These are phyloP conservation scores for Chelonus formosanus DNA, from an alignment of 2,888 invertebrate genomes.

Conservation along the genomic window DNA sequence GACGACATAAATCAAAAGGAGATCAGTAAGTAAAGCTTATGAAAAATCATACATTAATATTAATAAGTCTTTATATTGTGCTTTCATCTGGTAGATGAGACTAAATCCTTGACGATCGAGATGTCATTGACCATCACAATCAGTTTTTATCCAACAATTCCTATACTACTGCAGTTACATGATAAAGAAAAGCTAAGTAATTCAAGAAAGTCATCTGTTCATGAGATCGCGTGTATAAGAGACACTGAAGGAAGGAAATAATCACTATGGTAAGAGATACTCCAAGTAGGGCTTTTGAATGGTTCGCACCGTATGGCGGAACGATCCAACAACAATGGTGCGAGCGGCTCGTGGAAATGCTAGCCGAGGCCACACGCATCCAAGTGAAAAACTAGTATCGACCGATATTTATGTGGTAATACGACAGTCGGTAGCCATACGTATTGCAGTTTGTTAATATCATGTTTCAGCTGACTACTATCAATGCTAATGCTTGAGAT, in stretches of 20 bases:
- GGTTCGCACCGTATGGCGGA: slow-evolving; percentile 24
- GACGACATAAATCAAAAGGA: slow-evolving; percentile 61
- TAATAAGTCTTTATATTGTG: slow-evolving; percentile 61
- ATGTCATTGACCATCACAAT: slow-evolving; percentile 29
- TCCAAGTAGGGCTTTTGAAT: neutral
- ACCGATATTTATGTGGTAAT: slow-evolving; percentile 20
- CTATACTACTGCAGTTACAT: slow-evolving; percentile 5
- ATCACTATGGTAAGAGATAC: slow-evolving; percentile 6
- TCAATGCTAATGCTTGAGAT: no score
- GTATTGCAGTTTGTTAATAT: no score
- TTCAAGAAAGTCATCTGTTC: neutral
- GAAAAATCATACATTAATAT: slow-evolving; percentile 62
- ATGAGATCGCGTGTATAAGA: neutral
- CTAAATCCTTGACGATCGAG: slow-evolving; percentile 47
- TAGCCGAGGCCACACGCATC: neutral
- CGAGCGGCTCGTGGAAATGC: neutral
- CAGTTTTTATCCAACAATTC: slow-evolving; percentile 10
- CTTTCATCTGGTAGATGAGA: neutral
- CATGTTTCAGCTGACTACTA: neutral
- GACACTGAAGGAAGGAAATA: slow-evolving; percentile 14
- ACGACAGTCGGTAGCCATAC: slow-evolving; percentile 1
- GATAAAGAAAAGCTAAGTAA: slow-evolving; percentile 12
- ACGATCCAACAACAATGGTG: no score
- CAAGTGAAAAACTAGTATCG: slow-evolving; percentile 4
- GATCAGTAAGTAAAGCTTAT: slow-evolving; percentile 44